Percentiles rank a stretch among this genome's conserved stretches.
Evolutionary conservation across 2,113 vertebrate species (phyloP).

Genomic region (Carassius gibelio): DNA sequence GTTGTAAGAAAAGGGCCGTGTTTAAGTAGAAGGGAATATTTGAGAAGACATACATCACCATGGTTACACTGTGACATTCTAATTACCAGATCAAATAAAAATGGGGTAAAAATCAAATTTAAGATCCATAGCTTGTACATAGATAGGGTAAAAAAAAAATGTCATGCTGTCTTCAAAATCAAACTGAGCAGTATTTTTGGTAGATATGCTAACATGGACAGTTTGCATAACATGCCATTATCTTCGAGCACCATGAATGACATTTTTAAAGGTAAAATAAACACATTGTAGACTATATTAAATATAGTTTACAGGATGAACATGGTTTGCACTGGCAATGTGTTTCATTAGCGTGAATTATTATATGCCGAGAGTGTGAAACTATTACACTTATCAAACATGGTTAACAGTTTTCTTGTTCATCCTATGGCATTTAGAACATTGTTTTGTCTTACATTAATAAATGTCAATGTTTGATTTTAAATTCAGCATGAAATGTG

Average conservation of each 20-base stretch:
- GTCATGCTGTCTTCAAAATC: neutral
- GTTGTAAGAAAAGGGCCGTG: neutral
- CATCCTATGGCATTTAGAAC: neutral
- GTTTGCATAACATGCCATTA: neutral
- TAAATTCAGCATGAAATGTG: neutral
- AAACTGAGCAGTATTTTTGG: neutral
- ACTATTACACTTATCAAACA: neutral
- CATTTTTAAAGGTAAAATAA: neutral
- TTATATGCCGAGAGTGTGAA: neutral
- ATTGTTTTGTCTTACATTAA: neutral
- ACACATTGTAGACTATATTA: neutral
- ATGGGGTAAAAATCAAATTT: too few relatives aligned
- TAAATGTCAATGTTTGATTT: neutral
- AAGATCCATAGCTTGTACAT: neutral
- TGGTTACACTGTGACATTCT: neutral
- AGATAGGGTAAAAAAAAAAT: neutral
- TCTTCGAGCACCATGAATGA: neutral
- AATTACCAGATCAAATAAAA: too few relatives aligned
- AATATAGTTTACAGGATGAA: neutral
- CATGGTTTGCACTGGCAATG: neutral
- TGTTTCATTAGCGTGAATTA: neutral
- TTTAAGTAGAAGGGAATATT: neutral
- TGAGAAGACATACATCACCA: neutral
- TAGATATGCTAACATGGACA: neutral
- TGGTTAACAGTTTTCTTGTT: neutral